phyloP scores from a whole-genome alignment of 2,113 vertebrate species.

The Sarotherodon lohbergeri region DNA sequence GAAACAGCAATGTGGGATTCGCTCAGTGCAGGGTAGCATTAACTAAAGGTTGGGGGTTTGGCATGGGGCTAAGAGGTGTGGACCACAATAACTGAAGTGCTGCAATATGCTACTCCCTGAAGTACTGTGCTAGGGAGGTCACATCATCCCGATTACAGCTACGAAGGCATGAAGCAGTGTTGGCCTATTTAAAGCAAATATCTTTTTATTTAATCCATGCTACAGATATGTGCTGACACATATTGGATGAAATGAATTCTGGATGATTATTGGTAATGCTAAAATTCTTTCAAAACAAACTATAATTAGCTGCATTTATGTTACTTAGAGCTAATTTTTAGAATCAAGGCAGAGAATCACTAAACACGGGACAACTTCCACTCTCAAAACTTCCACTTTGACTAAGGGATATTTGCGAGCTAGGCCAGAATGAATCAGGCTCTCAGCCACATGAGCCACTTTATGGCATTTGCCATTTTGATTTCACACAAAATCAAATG shows the following conservation, averaged over 20 bases:
- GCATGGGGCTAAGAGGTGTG: constrained; percentile 16
- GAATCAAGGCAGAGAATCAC: not conserved
- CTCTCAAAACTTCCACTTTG: not conserved
- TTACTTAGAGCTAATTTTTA: not conserved
- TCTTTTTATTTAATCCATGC: not conserved
- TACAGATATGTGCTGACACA: not conserved
- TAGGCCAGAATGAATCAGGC: not conserved
- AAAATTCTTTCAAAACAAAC: not conserved
- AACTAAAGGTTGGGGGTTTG: constrained; percentile 10
- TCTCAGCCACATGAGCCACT: not conserved
- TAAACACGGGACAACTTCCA: not conserved
- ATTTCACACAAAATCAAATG: not conserved
- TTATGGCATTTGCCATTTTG: not conserved
- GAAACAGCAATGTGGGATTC: constrained; percentile 21
- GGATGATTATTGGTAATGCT: not conserved
- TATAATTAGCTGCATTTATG: not conserved
- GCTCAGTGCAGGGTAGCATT: not conserved
- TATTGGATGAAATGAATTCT: not conserved
- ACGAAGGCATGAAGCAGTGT: not conserved
- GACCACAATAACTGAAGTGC: not conserved
- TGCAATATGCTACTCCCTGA: constrained; percentile 44
- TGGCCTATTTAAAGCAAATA: not conserved
- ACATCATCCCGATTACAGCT: not conserved
- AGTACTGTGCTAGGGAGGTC: constrained; percentile 47
- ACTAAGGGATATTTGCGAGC: not conserved